Conservation (phyloP, 2,113 vertebrate genomes). For the Cariama cristata region DNA sequence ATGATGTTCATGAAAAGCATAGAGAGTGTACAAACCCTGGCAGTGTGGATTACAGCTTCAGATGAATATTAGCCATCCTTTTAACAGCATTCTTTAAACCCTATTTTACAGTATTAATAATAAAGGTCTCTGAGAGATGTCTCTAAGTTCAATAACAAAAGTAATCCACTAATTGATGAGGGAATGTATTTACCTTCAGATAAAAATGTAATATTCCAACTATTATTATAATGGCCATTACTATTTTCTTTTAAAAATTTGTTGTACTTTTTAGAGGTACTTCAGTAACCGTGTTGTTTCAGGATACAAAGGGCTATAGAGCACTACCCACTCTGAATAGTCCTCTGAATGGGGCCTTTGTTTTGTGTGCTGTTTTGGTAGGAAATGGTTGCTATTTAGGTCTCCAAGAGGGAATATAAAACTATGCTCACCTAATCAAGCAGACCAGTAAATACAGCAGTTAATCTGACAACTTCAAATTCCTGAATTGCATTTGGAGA, state of each 20-base stretch:
- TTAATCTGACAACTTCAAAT: slow-evolving; percentile 84
- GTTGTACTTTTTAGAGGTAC: slow-evolving; percentile 68
- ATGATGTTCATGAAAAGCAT: background rate
- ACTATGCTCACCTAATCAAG: slow-evolving; percentile 92
- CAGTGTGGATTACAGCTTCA: slow-evolving; percentile 2
- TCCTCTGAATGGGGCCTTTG: slow-evolving; percentile 88
- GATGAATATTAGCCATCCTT: slow-evolving; percentile 10
- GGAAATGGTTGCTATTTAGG: slow-evolving; percentile 91
- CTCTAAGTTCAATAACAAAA: slow-evolving; percentile 13
- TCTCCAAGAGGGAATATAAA: slow-evolving; percentile 93
- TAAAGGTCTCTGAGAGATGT: background rate
- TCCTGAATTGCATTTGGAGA: slow-evolving; percentile 80
- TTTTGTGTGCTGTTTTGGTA: slow-evolving; percentile 87
- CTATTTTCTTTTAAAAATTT: slow-evolving; percentile 47
- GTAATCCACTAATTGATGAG: slow-evolving; percentile 17
- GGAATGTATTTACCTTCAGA: slow-evolving; percentile 28
- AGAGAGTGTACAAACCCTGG: background rate
- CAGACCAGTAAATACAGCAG: slow-evolving; percentile 81
- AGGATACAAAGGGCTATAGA: slow-evolving; percentile 79
- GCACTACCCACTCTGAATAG: slow-evolving; percentile 58
- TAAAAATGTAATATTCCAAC: slow-evolving; percentile 31
- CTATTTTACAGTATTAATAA: background rate
- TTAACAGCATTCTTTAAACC: background rate
- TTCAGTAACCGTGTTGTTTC: slow-evolving; percentile 77
- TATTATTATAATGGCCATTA: slow-evolving; percentile 1